Evolutionary conservation across 2,888 invertebrate genomes (phyloP).

Genomic region (Thera obeliscata): DNA sequence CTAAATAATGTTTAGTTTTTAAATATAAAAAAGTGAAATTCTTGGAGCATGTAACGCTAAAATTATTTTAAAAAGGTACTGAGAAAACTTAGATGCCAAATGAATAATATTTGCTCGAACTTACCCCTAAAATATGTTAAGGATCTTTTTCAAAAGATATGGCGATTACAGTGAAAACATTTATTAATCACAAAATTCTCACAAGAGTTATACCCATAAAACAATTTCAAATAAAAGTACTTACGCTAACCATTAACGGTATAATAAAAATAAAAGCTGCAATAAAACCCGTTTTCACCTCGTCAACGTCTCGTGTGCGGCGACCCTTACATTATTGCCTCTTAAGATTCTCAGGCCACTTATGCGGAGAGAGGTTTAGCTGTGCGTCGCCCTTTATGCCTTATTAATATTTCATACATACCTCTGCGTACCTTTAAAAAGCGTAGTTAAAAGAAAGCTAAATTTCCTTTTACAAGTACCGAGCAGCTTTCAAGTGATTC

Average conservation of each 20-base stretch:
- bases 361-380: constrained; percentile 42
- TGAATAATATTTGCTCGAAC: no score
- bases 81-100: no score
- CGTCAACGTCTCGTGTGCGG: constrained; percentile 39
- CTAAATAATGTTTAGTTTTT: no score
- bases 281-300: constrained; percentile 38
- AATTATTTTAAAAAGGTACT: no score
- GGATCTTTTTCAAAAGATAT: no score
- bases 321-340: constrained; percentile 44
- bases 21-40: no score
- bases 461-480: neutral
- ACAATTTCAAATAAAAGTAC: constrained; percentile 18
- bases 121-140: no score
- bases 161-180: no score
- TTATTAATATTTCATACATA: constrained; percentile 35
- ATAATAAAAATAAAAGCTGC: constrained; percentile 39
- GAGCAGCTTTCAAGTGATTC: no score
- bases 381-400: constrained; percentile 42
- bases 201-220: constrained; percentile 9
- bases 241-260: constrained; percentile 28
- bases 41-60: no score
- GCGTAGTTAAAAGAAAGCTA: neutral
- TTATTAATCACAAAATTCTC: neutral
- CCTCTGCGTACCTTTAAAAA: constrained; percentile 4
- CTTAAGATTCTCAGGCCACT: constrained; percentile 26